Evolutionary conservation across 2,113 vertebrate species (phyloP).

Genomic region (Gallinago undulata): DNA sequence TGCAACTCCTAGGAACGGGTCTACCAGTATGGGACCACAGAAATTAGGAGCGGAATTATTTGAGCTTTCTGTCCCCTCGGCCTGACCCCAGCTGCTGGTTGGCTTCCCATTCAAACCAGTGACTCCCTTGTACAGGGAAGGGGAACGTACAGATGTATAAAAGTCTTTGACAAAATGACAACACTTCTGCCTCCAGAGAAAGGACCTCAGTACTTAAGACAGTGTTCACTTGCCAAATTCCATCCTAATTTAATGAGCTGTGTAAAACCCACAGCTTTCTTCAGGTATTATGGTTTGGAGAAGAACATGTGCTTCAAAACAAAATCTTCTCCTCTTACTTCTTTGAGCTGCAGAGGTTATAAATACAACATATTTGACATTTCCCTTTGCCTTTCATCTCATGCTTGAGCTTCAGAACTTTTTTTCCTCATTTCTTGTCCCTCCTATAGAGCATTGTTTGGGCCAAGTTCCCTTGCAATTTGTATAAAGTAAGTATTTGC

Average conservation of each 20-base stretch:
- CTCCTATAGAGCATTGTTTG: not conserved
- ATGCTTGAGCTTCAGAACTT: not conserved
- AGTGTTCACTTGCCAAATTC: not conserved
- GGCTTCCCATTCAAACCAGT: not conserved
- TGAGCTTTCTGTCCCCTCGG: not conserved
- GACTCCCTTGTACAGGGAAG: not conserved
- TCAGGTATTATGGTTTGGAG: not conserved
- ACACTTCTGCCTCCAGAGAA: not conserved
- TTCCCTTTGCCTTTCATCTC: not conserved
- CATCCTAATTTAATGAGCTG: not conserved
- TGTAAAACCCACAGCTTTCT: not conserved
- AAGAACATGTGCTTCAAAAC: not conserved
- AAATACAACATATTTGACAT: not conserved
- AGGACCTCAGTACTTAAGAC: rapidly evolving
- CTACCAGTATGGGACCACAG: not conserved
- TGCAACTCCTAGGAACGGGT: not conserved
- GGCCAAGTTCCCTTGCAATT: not conserved
- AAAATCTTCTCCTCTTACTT: not conserved
- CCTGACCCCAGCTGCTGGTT: not conserved
- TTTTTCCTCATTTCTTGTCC: not conserved
- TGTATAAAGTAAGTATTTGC: not conserved
- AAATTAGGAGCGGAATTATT: not conserved
- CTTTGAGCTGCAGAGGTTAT: not conserved
- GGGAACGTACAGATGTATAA: too few relatives aligned
- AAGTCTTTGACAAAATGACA: not conserved